These are phyloP conservation scores for Scolanthus callimorphus DNA, from an alignment of 92 coral and sea anemone genomes.

Conservation along the genomic window DNA sequence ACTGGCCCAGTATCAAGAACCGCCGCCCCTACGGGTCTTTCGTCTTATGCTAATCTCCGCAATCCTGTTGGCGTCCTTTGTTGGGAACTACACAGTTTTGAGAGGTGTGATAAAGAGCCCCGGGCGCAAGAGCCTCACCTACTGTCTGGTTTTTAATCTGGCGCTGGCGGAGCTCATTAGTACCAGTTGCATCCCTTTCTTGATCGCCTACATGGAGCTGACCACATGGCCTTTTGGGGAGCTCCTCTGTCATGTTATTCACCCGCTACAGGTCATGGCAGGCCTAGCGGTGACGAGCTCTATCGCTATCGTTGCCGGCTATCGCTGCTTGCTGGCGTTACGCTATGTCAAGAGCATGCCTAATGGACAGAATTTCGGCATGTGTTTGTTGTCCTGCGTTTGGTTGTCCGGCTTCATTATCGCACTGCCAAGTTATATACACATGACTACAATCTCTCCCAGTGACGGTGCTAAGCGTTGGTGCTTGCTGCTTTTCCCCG, in stretches of 20 bases:
- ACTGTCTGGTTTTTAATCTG: conserved; percentile 17
- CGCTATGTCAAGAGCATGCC: background rate
- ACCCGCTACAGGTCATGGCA: conserved; percentile 20
- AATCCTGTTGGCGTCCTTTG: conserved; percentile 12
- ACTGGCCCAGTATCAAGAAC: conserved; percentile 16
- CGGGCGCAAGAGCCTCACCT: conserved; percentile 14
- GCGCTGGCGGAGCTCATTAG: conserved; percentile 29
- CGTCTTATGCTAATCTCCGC: conserved; percentile 11
- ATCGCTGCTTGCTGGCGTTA: conserved; percentile 3
- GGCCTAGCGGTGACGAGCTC: conserved; percentile 17
- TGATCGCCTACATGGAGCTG: conserved; percentile 14
- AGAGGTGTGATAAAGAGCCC: conserved; percentile 16
- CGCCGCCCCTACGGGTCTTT: background rate
- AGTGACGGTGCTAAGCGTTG: conserved; percentile 5
- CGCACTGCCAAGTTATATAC: conserved; percentile 16
- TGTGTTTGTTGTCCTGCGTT: background rate
- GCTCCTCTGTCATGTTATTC: conserved; percentile 11
- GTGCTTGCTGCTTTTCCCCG: conserved; percentile 28
- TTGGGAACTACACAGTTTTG: conserved; percentile 16
- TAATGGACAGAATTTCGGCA: background rate
- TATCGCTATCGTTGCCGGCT: conserved; percentile 14
- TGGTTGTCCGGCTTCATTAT: conserved; percentile 9
- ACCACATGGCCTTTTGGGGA: conserved; percentile 23
- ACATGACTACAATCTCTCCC: conserved; percentile 6
- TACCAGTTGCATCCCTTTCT: conserved; percentile 23